Percentiles rank a stretch among this genome's conserved stretches.
Evolutionary conservation across 2,888 invertebrate species (phyloP).

Genomic region (Calameuta idolon): DNA sequence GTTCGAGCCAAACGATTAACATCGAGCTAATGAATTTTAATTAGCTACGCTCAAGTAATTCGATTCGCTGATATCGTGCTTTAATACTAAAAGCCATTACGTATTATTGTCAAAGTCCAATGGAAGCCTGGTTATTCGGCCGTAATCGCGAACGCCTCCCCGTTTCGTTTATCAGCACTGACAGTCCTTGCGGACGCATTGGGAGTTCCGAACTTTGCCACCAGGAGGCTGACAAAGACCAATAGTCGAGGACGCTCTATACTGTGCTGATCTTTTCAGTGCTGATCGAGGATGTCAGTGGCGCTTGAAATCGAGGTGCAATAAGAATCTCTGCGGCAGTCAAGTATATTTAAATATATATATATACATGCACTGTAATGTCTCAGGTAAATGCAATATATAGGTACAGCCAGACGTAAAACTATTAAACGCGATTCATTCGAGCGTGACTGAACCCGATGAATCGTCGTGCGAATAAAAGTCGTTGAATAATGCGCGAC

Average conservation of each 20-base stretch:
- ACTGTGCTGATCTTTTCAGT: neutral
- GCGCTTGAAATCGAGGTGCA: neutral
- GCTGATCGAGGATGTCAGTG: neutral
- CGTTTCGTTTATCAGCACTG: neutral
- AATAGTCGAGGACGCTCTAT: neutral
- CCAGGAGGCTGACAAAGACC: neutral
- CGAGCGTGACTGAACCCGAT: neutral
- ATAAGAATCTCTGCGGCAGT: neutral
- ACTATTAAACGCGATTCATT: neutral
- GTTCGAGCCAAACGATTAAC: neutral
- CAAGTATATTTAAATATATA: neutral
- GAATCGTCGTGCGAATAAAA: neutral
- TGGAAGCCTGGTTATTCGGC: neutral
- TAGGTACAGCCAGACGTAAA: neutral
- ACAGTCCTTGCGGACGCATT: neutral
- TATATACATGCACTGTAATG: neutral
- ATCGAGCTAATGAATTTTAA: constrained; percentile 1
- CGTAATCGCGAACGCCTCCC: neutral
- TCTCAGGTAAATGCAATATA: neutral
- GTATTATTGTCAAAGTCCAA: neutral
- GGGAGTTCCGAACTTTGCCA: neutral
- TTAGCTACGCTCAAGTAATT: neutral
- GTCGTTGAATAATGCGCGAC: neutral
- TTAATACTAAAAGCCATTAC: neutral
- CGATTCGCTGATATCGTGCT: neutral